Conservation (phyloP, 2,888 invertebrate genomes). For the Tenthredo distinguenda region DNA sequence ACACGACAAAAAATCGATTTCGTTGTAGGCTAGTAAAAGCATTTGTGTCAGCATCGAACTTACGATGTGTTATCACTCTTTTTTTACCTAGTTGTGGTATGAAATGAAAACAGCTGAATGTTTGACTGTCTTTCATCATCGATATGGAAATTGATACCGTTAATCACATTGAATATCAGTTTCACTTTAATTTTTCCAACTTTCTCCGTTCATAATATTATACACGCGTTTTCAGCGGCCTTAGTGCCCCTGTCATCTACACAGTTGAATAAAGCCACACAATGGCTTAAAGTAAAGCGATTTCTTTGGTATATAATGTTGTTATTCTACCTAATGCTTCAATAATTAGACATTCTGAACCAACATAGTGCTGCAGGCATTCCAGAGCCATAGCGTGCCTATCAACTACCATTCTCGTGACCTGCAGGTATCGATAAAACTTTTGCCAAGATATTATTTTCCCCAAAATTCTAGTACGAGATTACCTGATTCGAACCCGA, state of each 20-base stretch:
- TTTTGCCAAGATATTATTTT: slow-evolving; percentile 36
- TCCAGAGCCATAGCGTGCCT: slow-evolving; percentile 32
- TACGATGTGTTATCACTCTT: background rate
- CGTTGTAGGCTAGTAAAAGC: background rate
- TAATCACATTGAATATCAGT: background rate
- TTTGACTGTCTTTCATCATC: background rate
- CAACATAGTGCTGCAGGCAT: background rate
- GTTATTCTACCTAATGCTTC: background rate
- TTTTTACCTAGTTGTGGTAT: background rate
- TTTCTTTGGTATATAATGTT: background rate
- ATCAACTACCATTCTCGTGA: slow-evolving; percentile 26
- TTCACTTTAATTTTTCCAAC: background rate
- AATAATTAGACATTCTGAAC: slow-evolving; percentile 9
- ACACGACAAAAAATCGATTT: background rate
- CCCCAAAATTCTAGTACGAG: background rate
- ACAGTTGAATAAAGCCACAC: background rate
- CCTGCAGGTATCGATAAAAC: slow-evolving; percentile 47
- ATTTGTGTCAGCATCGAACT: background rate
- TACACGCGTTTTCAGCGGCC: background rate
- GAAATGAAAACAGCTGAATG: background rate
- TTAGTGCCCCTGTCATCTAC: background rate
- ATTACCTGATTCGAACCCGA: background rate
- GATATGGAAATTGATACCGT: background rate
- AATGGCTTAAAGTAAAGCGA: background rate
- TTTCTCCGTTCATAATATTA: background rate